Evolutionary conservation across 2,888 invertebrate species (phyloP).

Genomic region (Ethmia dodecea): DNA sequence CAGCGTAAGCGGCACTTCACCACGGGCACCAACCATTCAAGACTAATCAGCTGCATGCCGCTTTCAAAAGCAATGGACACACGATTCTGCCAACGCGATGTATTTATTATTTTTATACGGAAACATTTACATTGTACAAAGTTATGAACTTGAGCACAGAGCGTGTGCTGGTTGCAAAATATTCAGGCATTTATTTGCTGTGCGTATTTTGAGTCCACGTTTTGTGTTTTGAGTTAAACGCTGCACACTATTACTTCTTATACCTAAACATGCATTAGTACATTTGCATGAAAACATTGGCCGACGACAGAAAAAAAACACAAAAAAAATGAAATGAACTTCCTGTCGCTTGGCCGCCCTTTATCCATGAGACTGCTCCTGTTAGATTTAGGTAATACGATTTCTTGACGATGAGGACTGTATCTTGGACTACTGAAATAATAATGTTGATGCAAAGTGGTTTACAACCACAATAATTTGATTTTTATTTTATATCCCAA

Average conservation of each 20-base stretch:
- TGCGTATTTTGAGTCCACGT: conserved; percentile 71
- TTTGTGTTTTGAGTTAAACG: conserved; percentile 63
- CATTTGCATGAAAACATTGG: conserved; percentile 44
- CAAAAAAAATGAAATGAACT: conserved; percentile 42
- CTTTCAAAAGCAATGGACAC: conserved; percentile 33
- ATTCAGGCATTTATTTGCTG: conserved; percentile 39
- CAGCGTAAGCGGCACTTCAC: conserved; percentile 62
- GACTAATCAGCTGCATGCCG: conserved; percentile 18
- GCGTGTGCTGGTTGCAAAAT: conserved; percentile 60
- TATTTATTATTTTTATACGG: conserved; percentile 71
- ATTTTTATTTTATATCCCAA: too few species aligned
- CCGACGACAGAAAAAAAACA: conserved; percentile 53
- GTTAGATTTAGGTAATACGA: conserved; percentile 49
- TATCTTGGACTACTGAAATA: conserved; percentile 60
- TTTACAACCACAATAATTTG: conserved; percentile 47
- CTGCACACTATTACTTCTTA: conserved; percentile 75
- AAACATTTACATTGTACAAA: conserved; percentile 68
- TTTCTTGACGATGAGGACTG: conserved; percentile 53
- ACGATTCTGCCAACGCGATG: conserved; percentile 59
- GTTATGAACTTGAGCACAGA: conserved; percentile 62
- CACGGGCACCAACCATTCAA: conserved; percentile 6
- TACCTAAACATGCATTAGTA: too few species aligned
- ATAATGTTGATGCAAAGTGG: conserved; percentile 64
- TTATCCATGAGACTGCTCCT: conserved; percentile 66
- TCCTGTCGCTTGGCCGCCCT: conserved; percentile 56